Percentiles rank a stretch among this genome's conserved stretches.
phyloP scores from a whole-genome alignment of 2,113 vertebrate species.

The Madoqua kirkii region DNA sequence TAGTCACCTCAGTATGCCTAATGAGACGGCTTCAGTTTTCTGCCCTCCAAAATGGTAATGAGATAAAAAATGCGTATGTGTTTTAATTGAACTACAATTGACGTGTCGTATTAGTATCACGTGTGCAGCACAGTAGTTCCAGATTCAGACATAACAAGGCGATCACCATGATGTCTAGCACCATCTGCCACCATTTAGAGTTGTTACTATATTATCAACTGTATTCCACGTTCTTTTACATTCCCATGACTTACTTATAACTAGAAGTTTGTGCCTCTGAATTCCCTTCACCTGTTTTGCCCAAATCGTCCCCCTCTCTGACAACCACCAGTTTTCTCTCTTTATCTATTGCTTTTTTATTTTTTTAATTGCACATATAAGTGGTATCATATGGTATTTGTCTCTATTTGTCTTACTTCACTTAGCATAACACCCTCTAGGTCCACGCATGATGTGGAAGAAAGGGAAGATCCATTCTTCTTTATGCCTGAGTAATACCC shows the following conservation, averaged over 20 bases:
- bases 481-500: not conserved
- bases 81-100: not conserved
- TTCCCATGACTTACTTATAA: not conserved
- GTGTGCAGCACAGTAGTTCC: not conserved
- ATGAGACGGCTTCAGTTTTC: not conserved
- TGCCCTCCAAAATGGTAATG: not conserved
- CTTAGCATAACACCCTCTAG: not conserved
- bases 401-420: not conserved
- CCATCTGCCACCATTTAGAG: not conserved
- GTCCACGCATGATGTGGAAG: not conserved
- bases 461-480: not conserved
- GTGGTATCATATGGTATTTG: not conserved
- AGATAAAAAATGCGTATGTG: not conserved
- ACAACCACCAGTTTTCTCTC: not conserved
- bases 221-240: not conserved
- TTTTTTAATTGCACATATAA: not conserved
- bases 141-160: not conserved
- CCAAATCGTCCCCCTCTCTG: not conserved
- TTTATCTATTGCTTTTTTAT: not conserved
- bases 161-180: not conserved
- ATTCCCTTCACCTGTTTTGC: not conserved
- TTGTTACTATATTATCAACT: accelerated
- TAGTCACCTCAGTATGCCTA: not conserved
- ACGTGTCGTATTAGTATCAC: accelerated
- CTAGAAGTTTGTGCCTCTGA: not conserved